phyloP scores from a whole-genome alignment of 1,140 invertebrate species.

The Bombus cullumanus region DNA sequence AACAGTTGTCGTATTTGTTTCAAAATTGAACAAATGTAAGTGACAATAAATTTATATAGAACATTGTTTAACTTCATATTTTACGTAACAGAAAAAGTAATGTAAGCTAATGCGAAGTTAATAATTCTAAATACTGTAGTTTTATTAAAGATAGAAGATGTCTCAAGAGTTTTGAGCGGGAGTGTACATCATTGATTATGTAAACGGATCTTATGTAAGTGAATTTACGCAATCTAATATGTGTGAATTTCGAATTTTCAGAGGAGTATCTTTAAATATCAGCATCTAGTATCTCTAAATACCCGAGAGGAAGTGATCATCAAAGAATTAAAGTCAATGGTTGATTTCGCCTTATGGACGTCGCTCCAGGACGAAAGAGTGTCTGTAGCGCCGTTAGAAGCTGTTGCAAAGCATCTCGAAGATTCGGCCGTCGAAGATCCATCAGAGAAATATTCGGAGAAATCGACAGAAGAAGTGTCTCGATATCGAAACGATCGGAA shows the following conservation, averaged over 20 bases:
- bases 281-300: constrained; percentile 87
- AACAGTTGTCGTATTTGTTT: not conserved
- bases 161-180: too few species aligned
- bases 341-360: constrained; percentile 90
- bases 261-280: constrained; percentile 92
- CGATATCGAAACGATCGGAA: constrained; percentile 68
- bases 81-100: not conserved
- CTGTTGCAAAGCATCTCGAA: constrained; percentile 88
- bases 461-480: constrained; percentile 73
- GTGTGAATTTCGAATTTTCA: constrained; percentile 77
- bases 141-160: too few species aligned
- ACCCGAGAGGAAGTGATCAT: constrained; percentile 90
- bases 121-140: too few species aligned
- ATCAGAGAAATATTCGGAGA: constrained; percentile 74
- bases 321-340: constrained; percentile 92
- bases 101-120: not conserved
- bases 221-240: not conserved
- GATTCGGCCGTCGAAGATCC: constrained; percentile 80
- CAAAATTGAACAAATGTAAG: too few species aligned
- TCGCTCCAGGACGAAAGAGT: constrained; percentile 92
- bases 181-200: not conserved
- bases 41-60: too few species aligned
- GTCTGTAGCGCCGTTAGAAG: constrained; percentile 88
- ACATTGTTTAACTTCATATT: not conserved
- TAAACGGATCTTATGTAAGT: not conserved